phyloP scores from a whole-genome alignment of 2,113 vertebrate genomes.

The Atractosteus spatula region DNA sequence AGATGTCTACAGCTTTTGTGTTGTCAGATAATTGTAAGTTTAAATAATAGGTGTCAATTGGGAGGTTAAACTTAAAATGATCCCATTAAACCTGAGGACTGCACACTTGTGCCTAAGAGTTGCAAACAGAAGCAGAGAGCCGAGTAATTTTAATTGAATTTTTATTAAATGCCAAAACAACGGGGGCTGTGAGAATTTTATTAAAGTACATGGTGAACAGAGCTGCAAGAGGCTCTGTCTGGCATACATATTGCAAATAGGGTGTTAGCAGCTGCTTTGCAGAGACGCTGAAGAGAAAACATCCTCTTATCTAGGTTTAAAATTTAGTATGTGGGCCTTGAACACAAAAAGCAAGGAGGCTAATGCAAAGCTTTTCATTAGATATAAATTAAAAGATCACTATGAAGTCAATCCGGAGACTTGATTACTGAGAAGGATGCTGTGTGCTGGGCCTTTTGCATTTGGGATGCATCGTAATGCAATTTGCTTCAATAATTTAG shows the following conservation, averaged over 20 bases:
- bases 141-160: constrained; percentile 19
- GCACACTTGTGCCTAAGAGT: neutral
- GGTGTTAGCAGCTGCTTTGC: neutral
- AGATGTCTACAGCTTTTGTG: neutral
- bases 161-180: constrained; percentile 16
- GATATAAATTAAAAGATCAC: neutral
- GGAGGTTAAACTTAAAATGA: constrained; percentile 13
- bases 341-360: neutral
- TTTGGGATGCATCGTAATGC: neutral
- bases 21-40: constrained; percentile 12
- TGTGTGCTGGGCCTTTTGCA: neutral
- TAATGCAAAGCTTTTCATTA: constrained; percentile 7
- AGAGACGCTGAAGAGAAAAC: neutral
- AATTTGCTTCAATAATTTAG: neutral
- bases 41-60: constrained; percentile 5
- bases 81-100: constrained; percentile 14
- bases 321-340: neutral
- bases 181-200: constrained; percentile 13
- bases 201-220: constrained; percentile 6
- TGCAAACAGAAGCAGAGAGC: constrained; percentile 11
- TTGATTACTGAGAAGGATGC: neutral
- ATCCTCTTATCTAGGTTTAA: neutral
- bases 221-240: neutral
- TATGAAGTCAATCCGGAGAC: constrained; percentile 4
- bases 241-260: neutral